Conservation (phyloP, 1,140 invertebrate species). For the Gryllus bimaculatus region DNA sequence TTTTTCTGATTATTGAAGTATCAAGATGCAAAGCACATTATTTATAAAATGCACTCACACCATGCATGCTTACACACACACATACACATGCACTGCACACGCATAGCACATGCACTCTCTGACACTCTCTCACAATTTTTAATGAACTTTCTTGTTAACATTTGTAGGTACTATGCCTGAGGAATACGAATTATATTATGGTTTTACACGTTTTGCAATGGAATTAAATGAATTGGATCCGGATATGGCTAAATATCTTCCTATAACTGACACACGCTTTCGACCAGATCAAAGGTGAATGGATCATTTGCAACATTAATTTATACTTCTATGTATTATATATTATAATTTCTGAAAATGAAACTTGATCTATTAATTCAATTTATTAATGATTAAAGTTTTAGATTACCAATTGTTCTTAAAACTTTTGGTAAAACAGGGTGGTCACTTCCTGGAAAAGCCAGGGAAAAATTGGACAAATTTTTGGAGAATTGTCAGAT, state of each 20-base stretch:
- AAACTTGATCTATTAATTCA: background rate
- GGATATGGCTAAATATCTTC: constrained; percentile 50
- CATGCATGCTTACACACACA: too few species aligned
- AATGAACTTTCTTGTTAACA: background rate
- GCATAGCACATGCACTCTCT: too few species aligned
- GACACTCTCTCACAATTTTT: background rate
- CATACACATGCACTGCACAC: too few species aligned
- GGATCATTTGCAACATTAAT: constrained; percentile 6
- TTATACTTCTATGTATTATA: background rate
- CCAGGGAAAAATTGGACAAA: too few species aligned
- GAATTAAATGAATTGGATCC: constrained; percentile 71
- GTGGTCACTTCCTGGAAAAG: too few species aligned
- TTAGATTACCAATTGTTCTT: background rate
- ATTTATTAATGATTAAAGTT: background rate
- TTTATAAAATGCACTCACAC: too few species aligned
- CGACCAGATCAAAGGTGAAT: constrained; percentile 45
- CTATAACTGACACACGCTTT: constrained; percentile 64
- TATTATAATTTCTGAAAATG: constrained; percentile 2
- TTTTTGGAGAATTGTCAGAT: too few species aligned
- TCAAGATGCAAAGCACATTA: too few species aligned
- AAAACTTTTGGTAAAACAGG: too few species aligned
- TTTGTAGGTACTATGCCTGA: constrained; percentile 61
- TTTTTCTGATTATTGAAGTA: too few species aligned
- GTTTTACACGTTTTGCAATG: constrained; percentile 76
- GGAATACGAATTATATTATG: constrained; percentile 72